Percentiles rank a stretch among this genome's conserved stretches.
phyloP scores from a whole-genome alignment of 1,140 invertebrate species.

The Rhagoletis pomonella region DNA sequence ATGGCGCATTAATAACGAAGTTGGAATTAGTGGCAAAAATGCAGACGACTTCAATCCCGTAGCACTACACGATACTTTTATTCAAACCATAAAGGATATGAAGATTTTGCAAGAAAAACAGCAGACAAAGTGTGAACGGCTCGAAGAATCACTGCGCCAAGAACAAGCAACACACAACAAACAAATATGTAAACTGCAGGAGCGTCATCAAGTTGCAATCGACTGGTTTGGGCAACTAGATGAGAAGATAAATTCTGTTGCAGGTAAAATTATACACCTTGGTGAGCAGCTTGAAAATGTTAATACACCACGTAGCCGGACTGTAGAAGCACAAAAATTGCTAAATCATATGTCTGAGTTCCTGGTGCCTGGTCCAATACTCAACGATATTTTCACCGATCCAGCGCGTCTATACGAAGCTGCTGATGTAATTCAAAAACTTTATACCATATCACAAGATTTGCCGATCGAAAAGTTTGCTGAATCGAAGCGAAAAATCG shows the following conservation, averaged over 20 bases:
- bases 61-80: conserved; percentile 91
- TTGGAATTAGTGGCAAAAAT: conserved; percentile 75
- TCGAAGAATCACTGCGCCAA: conserved; percentile 88
- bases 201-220: conserved; percentile 86
- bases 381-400: conserved; percentile 92
- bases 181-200: conserved; percentile 88
- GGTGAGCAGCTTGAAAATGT: conserved; percentile 98
- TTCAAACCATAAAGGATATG: conserved; percentile 89
- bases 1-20: conserved; percentile 92
- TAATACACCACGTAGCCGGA: conserved; percentile 93
- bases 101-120: conserved; percentile 88
- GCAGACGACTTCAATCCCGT: conserved; percentile 84
- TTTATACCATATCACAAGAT: conserved; percentile 97
- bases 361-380: conserved; percentile 88
- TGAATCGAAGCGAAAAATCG: conserved; percentile 91
- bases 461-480: conserved; percentile 91
- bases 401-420: conserved; percentile 92
- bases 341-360: conserved; percentile 97
- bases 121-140: conserved; percentile 89
- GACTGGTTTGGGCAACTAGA: conserved; percentile 94
- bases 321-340: conserved; percentile 95
- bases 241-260: conserved; percentile 96
- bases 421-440: conserved; percentile 98
- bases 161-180: conserved; percentile 90
- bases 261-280: conserved; percentile 97